phyloP scores from a whole-genome alignment of 1,140 invertebrate species.

The Campoletis sonorensis region DNA sequence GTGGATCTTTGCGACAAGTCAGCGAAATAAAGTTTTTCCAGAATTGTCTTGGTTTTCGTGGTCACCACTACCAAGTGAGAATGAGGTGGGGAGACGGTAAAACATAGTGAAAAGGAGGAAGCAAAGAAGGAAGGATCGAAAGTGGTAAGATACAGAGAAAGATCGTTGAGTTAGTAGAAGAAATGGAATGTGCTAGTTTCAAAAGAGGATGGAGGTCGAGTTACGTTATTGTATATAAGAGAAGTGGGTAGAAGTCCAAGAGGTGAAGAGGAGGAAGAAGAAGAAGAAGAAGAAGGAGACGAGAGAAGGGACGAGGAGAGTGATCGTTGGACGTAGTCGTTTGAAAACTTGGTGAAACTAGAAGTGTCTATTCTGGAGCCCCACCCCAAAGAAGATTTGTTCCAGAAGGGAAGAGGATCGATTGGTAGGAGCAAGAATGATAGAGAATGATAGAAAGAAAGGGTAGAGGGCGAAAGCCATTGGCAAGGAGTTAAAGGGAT shows the following conservation, averaged over 20 bases:
- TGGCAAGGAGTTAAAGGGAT: slow-evolving; percentile 9
- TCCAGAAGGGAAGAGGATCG: neutral
- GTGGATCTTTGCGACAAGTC: slow-evolving; percentile 61
- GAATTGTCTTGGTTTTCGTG: neutral
- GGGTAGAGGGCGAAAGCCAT: neutral
- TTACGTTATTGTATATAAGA: neutral
- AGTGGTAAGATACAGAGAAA: neutral
- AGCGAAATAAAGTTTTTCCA: slow-evolving; percentile 69
- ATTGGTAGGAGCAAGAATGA: neutral
- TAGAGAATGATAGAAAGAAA: slow-evolving; percentile 9
- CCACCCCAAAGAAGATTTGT: slow-evolving; percentile 38
- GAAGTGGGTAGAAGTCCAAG: neutral
- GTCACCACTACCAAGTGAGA: neutral
- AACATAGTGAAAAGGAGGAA: neutral
- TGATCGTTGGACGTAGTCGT: slow-evolving; percentile 52
- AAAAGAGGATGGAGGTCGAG: neutral
- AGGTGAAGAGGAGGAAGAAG: neutral
- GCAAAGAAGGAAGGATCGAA: neutral
- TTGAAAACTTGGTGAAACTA: slow-evolving; percentile 68
- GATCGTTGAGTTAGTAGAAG: slow-evolving; percentile 2
- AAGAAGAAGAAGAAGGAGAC: neutral
- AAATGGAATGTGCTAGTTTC: slow-evolving; percentile 32
- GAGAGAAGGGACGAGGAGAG: neutral
- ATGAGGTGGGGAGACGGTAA: neutral
- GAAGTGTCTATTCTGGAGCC: slow-evolving; percentile 53